Base-by-base conservation (phyloP, 2,797 vertebrate genomes). In the Gobio occitaniae region DNA sequence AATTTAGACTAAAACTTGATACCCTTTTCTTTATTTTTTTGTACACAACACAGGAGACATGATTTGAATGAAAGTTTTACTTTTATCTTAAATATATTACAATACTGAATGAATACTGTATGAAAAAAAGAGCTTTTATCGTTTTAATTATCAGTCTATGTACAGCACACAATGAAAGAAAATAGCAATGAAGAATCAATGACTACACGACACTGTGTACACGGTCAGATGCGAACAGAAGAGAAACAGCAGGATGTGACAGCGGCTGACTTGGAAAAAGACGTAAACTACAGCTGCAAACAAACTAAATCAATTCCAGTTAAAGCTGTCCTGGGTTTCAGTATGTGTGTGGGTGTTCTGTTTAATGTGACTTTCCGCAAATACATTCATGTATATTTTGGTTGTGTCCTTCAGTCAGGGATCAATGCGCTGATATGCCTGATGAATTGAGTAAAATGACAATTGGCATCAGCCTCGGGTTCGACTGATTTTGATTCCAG, bases 41-140 rank as follows among this genome's bases (percentile, higher is more conserved):
- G 11, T 19, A 76, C 29, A 71, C 72, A 52, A 82, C 78, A 86
- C 61, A 87, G 88, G 72, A 79, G 41, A 78, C 65, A 59, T 79
- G 59, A 84, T 94, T 91, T 95, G 88, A 93, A 95, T 93, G 93
- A 95, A 96, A 94, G 94, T 92, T 96, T 96, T 95, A 95, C 95
- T 96, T 96, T 96, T 95, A 93, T 96, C 96, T 95, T 95, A 96
- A 96, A 95, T 96, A 95, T 96, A 95, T 96, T 96, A 96, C 95
- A 96, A 95, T 95, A 96, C 94, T 95, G 93, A 95, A 95, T 94
- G 91, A 94, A 93, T 83, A 89, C 84, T 89, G 90, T 92, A 95
- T 93, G 89, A 90, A 87, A 87, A 93, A 90, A 93, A 90, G 91
- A 91, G 93, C 89, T 86, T 92, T 92, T 90, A 93, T 71, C 25